These are phyloP conservation scores for Manis javanica DNA, from an alignment of 2,797 vertebrate genomes.

Conservation along the genomic window DNA sequence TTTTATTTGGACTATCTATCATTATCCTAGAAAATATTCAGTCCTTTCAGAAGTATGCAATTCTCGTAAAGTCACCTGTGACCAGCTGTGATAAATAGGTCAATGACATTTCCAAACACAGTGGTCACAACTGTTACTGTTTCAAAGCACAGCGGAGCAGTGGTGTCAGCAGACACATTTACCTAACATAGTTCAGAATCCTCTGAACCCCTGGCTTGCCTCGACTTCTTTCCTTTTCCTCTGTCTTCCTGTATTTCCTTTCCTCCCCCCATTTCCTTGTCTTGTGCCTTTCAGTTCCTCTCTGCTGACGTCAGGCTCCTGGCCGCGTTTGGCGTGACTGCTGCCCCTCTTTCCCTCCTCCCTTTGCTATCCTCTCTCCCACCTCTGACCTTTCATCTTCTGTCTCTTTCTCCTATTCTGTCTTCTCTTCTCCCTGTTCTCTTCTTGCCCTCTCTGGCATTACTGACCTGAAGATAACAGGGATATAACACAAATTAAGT, in stretches of 20 bases:
- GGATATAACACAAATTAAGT: background rate
- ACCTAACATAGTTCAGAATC: background rate
- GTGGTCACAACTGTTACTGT: background rate
- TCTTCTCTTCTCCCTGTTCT: background rate
- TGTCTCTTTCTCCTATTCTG: background rate
- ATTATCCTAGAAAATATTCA: background rate
- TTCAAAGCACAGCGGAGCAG: background rate
- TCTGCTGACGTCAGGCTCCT: background rate
- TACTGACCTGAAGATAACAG: conserved; percentile 15
- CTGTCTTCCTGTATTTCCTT: background rate
- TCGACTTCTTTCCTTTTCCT: background rate
- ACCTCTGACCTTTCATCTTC: background rate
- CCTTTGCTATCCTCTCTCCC: background rate
- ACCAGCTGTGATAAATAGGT: background rate
- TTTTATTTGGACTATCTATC: conserved; percentile 7
- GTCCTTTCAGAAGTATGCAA: background rate
- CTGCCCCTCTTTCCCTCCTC: background rate
- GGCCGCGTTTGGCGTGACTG: background rate
- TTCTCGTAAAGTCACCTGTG: background rate
- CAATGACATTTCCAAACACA: conserved; percentile 4
- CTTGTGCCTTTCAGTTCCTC: background rate
- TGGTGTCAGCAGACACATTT: background rate
- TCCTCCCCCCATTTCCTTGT: background rate
- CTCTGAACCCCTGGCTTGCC: background rate
- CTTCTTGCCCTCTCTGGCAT: background rate